These are phyloP conservation scores for Hydrophis major DNA, from an alignment of 2,797 vertebrate genomes.

Conservation along the genomic window DNA sequence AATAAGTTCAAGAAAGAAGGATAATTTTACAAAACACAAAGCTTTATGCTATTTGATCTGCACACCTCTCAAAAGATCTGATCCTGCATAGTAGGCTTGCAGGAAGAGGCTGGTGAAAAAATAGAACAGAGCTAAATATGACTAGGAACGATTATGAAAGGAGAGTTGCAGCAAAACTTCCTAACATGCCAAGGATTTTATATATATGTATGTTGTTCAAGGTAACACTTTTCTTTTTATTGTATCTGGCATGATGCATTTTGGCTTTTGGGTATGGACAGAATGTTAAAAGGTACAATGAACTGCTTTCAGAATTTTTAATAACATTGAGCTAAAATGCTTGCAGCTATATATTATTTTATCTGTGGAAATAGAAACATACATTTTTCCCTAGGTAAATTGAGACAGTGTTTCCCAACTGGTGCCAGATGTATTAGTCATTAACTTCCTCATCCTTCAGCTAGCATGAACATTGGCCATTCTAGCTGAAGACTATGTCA, in stretches of 20 bases:
- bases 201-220: neutral
- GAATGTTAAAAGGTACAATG: neutral
- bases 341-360: neutral
- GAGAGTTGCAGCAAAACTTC: neutral
- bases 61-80: neutral
- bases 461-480: neutral
- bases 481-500: neutral
- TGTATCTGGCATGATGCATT: neutral
- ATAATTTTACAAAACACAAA: neutral
- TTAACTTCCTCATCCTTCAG: neutral
- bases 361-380: neutral
- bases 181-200: neutral
- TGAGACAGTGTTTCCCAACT: neutral
- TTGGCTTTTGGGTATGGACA: neutral
- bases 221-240: neutral
- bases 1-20: neutral
- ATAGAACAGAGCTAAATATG: neutral
- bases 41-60: neutral
- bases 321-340: neutral
- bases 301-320: neutral
- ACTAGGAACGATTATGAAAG: neutral
- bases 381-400: neutral
- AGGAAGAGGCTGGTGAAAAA: neutral
- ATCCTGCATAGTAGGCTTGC: neutral
- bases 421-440: neutral